Base-by-base conservation (phyloP, 2,888 invertebrate genomes). In the Cephus runcator region DNA sequence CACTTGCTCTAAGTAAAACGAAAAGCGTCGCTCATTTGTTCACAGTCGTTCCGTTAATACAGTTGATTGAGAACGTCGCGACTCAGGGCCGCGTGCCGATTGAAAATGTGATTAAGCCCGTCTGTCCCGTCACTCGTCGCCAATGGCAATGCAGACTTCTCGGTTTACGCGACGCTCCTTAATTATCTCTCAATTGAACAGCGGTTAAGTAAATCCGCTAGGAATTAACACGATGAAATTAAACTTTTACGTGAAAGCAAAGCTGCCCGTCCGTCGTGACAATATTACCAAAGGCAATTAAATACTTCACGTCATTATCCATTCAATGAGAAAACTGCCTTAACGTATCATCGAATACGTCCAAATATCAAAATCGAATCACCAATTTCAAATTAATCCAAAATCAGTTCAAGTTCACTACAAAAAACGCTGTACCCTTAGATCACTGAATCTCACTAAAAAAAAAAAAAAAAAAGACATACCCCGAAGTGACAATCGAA, bases 151-250 rank as follows among this genome's bases (percentile, higher is more conserved):
- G 56, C 56, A 6, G 56, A 56, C 56, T 56, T 56, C 56, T 56
- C 56, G 56, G 77, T 74, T 77, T 73, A 73, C 74, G 74, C 69
- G 78, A 73, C 69, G 73, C 76, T 81, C 81, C 83, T 79, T 82
- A 80, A 83, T 83, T 81, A 81, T 80, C 75, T 69, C 56, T 34
- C 69, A 73, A 76, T 78, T 80, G 80, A 77, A 34, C 79, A 82
- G 79, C 81, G 79, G 83, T 85, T 84, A 85, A 82, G 76, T 79
- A 77, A 82, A 82, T 84, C 82, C 76, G 79, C 75, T 76, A 76
- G 34, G 79, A 73, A 73, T 75, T 73, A 77, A 71, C 71, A 36
- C 75, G 79, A 76, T 74, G 80, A 80, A 83, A 81, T 83, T 82
- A 83, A 85, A 80, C 79, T 78, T 77, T 79, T 73, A 77, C 75